phyloP scores from a whole-genome alignment of 1,140 invertebrate species.

The Mercenaria mercenaria region DNA sequence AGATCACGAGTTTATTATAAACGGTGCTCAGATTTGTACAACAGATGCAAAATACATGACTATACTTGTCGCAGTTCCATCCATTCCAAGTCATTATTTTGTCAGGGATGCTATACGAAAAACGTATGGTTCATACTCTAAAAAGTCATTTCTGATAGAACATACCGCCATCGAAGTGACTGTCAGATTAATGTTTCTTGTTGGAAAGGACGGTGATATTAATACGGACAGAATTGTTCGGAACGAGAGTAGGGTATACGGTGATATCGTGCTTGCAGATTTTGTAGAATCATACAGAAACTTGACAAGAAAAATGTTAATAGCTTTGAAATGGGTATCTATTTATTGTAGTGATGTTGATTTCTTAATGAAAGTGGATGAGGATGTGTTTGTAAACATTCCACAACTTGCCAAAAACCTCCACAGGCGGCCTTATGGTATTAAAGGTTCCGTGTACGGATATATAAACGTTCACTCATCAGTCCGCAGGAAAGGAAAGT shows the following conservation, averaged over 20 bases:
- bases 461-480: background rate
- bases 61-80: constrained; percentile 7
- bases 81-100: constrained; percentile 15
- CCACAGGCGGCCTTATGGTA: background rate
- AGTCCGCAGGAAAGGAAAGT: constrained; percentile 51
- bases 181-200: background rate
- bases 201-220: background rate
- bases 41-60: constrained; percentile 31
- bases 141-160: background rate
- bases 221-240: background rate
- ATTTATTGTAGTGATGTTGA: constrained; percentile 89
- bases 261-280: constrained; percentile 41
- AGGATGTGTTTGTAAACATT: constrained; percentile 85
- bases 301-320: constrained; percentile 47
- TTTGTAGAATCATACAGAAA: constrained; percentile 44
- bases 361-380: constrained; percentile 87
- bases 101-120: background rate
- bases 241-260: background rate
- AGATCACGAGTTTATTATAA: background rate
- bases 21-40: constrained; percentile 22
- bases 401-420: constrained; percentile 87
- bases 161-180: background rate
- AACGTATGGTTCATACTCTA: background rate
- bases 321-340: constrained; percentile 91
- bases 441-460: constrained; percentile 25